Base-by-base conservation (phyloP, 30 jellyfish, hydroid and myxozoan species). In the Aurelia sp. region DNA sequence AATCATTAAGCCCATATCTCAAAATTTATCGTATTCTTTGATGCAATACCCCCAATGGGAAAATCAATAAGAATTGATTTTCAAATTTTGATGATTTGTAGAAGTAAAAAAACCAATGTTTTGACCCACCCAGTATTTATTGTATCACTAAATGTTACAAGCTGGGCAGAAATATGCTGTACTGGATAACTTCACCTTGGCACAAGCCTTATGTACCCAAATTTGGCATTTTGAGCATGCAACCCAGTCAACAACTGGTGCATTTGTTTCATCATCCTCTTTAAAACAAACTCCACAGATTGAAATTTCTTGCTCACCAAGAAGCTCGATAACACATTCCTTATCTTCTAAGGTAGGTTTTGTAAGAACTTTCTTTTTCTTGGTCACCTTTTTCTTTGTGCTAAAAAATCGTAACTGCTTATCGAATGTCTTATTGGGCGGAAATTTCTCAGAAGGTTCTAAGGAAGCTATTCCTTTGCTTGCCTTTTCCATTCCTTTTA, bases 361-460 rank as follows among this genome's bases (percentile, higher is more conserved):
- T 35, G 87, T 24, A 31, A 76, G 41, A 50, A 50, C 35, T 35
- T 21, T 59, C 33, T 76, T 76, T 35, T 76, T 76, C 72, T 76
- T 76, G 10, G 75, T 31, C 20, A 74, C 20, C 53, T 76, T 76
- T 31, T 52, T 59, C 57, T 76, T 76, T 35, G 87, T 76, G 87
- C 87, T 76, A 76, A 4, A 76, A 58, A 76, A 76, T 76, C 55
- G 58, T 51, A 52, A 20, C 62, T 51, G 87, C 44, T 76, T 76
- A 17, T 76, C 75, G 31, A 76, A 76, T n/a, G 55, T 59, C 58
- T 76, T 76, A 0, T 58, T 58, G n/a, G 40, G 41, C 13, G 87
- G 87, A 50, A 76, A 55, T 55, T 13, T 35, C 69, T 59, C 87
- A 47, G 47, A 35, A n/a, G 20, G 60, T 35, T 55, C 63, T 10